phyloP scores from a whole-genome alignment of 2,888 invertebrate genomes.

The Cerastis rubricosa region DNA sequence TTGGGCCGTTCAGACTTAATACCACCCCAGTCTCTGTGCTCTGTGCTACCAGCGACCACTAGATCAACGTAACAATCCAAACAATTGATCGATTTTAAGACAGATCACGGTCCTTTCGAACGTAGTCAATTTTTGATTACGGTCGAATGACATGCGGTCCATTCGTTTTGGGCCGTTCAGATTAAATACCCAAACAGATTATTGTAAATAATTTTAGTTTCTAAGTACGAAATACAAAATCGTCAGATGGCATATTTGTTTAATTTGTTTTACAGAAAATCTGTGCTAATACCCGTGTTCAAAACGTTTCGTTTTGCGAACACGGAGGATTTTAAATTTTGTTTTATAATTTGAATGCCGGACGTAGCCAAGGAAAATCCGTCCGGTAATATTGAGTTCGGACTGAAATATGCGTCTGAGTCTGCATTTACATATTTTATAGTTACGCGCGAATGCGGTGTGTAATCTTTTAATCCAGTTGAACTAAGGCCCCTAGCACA shows the following conservation, averaged over 20 bases:
- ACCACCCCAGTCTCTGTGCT: too few species aligned
- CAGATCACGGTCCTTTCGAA: too few species aligned
- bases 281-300: conserved; percentile 46
- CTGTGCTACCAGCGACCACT: too few species aligned
- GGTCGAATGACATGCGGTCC: too few species aligned
- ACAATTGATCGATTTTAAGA: too few species aligned
- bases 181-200: too few species aligned
- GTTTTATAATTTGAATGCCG: conserved; percentile 59
- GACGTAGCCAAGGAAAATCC: conserved; percentile 48
- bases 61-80: too few species aligned
- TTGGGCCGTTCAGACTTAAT: too few species aligned
- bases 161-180: too few species aligned
- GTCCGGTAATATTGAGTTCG: conserved; percentile 53
- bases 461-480: conserved; percentile 53
- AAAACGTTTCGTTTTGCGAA: conserved; percentile 29
- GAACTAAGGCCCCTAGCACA: too few species aligned
- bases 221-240: conserved; percentile 2
- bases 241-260: conserved; percentile 31
- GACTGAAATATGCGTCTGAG: conserved; percentile 38
- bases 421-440: conserved; percentile 55
- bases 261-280: conserved; percentile 53
- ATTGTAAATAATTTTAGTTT: conserved; percentile 9
- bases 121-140: too few species aligned
- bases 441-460: conserved; percentile 21
- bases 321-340: conserved; percentile 50